A percentile compares a stretch with the other conserved stretches of the same genome.
Evolutionary conservation across 2,888 invertebrate genomes (phyloP).

Genomic region (Orthonevra nobilis): DNA sequence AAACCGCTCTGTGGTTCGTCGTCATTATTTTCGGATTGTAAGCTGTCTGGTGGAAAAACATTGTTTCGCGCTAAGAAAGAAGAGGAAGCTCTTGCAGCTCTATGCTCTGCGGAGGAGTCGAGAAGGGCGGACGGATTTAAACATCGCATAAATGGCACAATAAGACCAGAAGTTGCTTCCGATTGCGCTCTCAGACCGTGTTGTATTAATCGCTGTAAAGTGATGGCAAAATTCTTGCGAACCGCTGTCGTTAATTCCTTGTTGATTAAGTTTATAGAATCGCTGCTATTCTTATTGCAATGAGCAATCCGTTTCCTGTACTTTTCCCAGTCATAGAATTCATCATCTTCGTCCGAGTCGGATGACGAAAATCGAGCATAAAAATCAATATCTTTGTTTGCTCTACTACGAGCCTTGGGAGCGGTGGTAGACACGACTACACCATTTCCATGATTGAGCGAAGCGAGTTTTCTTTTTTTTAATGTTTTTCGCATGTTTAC

Average conservation of each 20-base stretch:
- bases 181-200: slow-evolving; percentile 88
- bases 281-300: slow-evolving; percentile 75
- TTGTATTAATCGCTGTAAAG: slow-evolving; percentile 94
- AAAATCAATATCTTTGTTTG: slow-evolving; percentile 51
- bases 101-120: slow-evolving; percentile 70
- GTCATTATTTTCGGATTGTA: slow-evolving; percentile 49
- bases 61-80: slow-evolving; percentile 60
- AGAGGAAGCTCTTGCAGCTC: slow-evolving; percentile 62
- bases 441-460: slow-evolving; percentile 71
- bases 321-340: slow-evolving; percentile 77
- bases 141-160: slow-evolving; percentile 94
- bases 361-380: slow-evolving; percentile 79
- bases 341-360: slow-evolving; percentile 76
- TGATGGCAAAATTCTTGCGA: slow-evolving; percentile 94
- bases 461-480: slow-evolving; percentile 81
- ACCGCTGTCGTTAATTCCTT: slow-evolving; percentile 93
- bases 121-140: slow-evolving; percentile 80
- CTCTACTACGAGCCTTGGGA: slow-evolving; percentile 25
- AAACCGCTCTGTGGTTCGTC: slow-evolving; percentile 56
- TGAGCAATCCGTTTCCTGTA: slow-evolving; percentile 74
- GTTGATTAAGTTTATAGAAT: slow-evolving; percentile 81
- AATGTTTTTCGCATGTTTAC: slow-evolving; percentile 75
- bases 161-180: slow-evolving; percentile 82
- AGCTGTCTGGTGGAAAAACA: slow-evolving; percentile 43
- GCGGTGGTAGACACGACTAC: slow-evolving; percentile 72